Percentiles rank a stretch among this genome's conserved stretches.
phyloP scores from a whole-genome alignment of 1,140 invertebrate species.

The Tetragonula clypearis region DNA sequence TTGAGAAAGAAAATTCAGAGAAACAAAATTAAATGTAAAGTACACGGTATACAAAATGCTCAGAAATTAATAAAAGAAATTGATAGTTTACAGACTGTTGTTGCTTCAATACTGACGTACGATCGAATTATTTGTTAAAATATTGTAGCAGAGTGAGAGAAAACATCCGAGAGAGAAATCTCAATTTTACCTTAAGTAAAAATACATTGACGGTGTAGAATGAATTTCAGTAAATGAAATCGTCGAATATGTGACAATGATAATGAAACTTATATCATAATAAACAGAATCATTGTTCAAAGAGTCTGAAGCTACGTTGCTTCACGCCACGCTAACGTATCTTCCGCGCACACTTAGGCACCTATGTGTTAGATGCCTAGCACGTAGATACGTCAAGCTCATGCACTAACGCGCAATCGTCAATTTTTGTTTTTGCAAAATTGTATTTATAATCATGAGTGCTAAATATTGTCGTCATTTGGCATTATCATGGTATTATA shows the following conservation, averaged over 20 bases:
- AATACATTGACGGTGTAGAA: not conserved
- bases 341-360: not conserved
- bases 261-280: conserved; percentile 38
- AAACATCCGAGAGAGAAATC: not conserved
- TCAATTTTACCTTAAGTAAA: conserved; percentile 37
- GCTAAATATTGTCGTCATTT: not conserved
- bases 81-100: not conserved
- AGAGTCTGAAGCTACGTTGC: conserved; percentile 39
- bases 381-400: not conserved
- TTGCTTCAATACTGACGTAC: not conserved
- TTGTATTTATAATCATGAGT: not conserved
- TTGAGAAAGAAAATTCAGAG: not conserved
- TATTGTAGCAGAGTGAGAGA: not conserved
- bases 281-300: conserved; percentile 43
- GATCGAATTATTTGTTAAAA: not conserved
- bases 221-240: not conserved
- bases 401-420: not conserved
- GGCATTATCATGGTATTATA: too few relatives aligned
- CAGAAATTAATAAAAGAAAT: not conserved
- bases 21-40: not conserved
- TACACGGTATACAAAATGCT: not conserved
- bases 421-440: not conserved
- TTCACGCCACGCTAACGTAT: conserved; percentile 44
- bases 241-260: not conserved
- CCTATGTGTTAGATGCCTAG: not conserved